A percentile compares a stretch with the other conserved stretches of the same genome.
phyloP scores from a whole-genome alignment of 2,888 invertebrate genomes.

The Cryptus viduatorius region DNA sequence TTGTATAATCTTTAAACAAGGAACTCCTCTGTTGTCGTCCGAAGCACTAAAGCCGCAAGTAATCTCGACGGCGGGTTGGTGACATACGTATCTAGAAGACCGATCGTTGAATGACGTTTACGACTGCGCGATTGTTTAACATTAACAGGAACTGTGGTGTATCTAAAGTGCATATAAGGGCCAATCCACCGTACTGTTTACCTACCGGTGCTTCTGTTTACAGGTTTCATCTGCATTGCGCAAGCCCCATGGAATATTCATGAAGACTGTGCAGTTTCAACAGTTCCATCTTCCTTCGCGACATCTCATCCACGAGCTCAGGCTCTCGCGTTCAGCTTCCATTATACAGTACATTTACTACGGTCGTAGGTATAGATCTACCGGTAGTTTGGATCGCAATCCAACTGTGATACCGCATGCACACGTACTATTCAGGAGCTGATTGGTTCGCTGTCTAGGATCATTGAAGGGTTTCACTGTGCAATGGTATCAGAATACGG shows the following conservation, averaged over 20 bases:
- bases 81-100: background rate
- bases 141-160: conserved; percentile 1
- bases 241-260: conserved; percentile 8
- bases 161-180: background rate
- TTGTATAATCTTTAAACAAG: too few relatives aligned
- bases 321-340: background rate
- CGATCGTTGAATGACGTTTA: background rate
- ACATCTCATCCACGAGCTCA: conserved; percentile 4
- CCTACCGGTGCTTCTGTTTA: background rate
- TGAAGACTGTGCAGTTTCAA: conserved; percentile 8
- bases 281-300: background rate
- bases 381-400: too few relatives aligned
- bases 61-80: too few relatives aligned
- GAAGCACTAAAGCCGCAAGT: too few relatives aligned
- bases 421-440: too few relatives aligned
- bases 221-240: conserved; percentile 4
- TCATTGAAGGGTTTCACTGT: too few relatives aligned
- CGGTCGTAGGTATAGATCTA: background rate
- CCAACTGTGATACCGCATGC: too few relatives aligned
- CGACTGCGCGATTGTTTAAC: background rate
- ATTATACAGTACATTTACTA: conserved; percentile 1
- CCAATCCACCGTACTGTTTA: background rate
- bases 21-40: too few relatives aligned
- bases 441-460: too few relatives aligned
- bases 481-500: too few relatives aligned